Evolutionary conservation across 2,797 vertebrate genomes (phyloP), one percentile per base, ranked within the genome.

Genomic region (Acipenser transmontanus): DNA sequence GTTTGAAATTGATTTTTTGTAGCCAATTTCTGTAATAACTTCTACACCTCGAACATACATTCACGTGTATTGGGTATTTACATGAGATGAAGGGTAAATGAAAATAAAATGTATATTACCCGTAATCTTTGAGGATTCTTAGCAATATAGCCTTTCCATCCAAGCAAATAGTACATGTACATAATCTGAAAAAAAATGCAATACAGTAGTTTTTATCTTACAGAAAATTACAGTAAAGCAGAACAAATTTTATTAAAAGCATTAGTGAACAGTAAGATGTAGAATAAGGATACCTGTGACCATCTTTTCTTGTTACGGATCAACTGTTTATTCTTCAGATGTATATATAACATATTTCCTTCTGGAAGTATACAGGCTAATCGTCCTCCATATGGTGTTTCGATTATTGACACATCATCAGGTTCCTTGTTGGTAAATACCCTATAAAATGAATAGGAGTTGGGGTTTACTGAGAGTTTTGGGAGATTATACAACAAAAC

Each of bases 241-340:
- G 8, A 57, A 56, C 54, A 56, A 47, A 56, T 1, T 13, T 52
- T 57, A 59, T 11, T 59, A 64, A 20, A 10, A 7, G 12, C 47
- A 7, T 63, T 9, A 50, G 7, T 20, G 47, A 14, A 59, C 8
- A 20, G 49, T n/a, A 57, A 13, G 7, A 57, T n/a, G 9, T 57
- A 5, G 14, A 57, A 57, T 57, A 60, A 59, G 47, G 56, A 64
- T 50, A 92, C 91, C 87, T 93, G 91, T 11, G 91, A 93, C 91
- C 91, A 93, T 76, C 91, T 82, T 71, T 93, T 93, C 76, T 92
- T 92, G 81, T 92, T 85, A 63, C 87, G 81, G 72, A 93, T 93
- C 49, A 75, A 77, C 7, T 0, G 0, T 72, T 93, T 93, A 76
- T 93, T 89, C 77, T 93, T 93, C 0, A 93, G 76, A 72, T 93